Percentiles rank a stretch among this genome's conserved stretches.
Conservation (phyloP, 2,888 invertebrate genomes). For the Callosobruchus maculatus region DNA sequence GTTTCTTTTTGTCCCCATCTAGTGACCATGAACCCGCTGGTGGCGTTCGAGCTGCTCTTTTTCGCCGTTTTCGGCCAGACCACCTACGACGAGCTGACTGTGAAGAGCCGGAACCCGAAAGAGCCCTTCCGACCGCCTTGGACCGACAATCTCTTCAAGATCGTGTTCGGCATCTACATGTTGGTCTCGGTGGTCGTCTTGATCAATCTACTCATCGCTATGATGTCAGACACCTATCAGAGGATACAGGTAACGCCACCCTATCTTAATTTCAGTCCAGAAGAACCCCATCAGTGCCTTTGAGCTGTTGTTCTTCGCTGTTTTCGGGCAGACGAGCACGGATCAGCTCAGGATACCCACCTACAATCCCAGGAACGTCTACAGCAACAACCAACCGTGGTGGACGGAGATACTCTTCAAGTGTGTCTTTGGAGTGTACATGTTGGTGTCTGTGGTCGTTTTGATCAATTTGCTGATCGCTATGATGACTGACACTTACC, state of each 20-base stretch:
- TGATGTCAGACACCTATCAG: constrained; percentile 99
- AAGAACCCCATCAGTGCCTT: constrained; percentile 91
- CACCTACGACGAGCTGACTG: constrained; percentile 71
- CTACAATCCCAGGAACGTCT: constrained; percentile 49
- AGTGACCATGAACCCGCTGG: constrained; percentile 83
- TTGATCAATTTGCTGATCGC: constrained; percentile 99
- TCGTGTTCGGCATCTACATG: constrained; percentile 95
- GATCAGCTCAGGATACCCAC: constrained; percentile 71
- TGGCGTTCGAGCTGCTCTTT: constrained; percentile 96
- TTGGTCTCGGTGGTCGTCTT: constrained; percentile 97
- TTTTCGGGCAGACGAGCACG: constrained; percentile 91
- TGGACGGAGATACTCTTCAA: constrained; percentile 88
- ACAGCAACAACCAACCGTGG: constrained; percentile 59
- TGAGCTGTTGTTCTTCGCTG: constrained; percentile 97
- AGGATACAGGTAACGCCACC: constrained; percentile 80
- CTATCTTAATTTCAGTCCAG: constrained; percentile 64
- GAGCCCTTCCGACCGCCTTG: constrained; percentile 71
- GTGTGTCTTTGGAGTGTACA: constrained; percentile 88
- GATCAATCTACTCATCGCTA: constrained; percentile 98
- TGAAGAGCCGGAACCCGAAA: constrained; percentile 70
- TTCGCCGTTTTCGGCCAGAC: constrained; percentile 97
- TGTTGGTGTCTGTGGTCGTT: constrained; percentile 98
- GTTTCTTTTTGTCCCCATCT: constrained; percentile 28
- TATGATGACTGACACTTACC: constrained; percentile 99
- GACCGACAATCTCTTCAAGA: constrained; percentile 84